Base-by-base conservation (phyloP, 2,113 vertebrate genomes). In the Pyrgilauda ruficollis region DNA sequence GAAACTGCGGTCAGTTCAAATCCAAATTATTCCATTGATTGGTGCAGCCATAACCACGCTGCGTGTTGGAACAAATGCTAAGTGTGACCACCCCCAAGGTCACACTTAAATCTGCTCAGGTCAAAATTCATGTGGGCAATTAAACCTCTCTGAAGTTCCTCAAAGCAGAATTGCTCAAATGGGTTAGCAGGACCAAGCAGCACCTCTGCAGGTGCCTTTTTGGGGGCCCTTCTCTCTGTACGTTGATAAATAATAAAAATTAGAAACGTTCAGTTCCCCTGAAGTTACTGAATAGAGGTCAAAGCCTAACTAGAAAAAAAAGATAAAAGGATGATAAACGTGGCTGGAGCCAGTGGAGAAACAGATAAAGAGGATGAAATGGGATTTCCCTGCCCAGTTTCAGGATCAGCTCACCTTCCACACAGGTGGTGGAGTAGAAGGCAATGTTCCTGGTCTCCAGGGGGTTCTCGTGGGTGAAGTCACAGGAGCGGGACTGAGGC, bases 351-450 rank as follows among this genome's bases (percentile, higher is more conserved):
- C 64, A 53, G n/a, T 16, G 56, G 33, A n/a, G 47, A n/a, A 39
- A 24, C 13, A 27, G n/a, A n/a, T 24, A 2, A 47, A 20, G 33
- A 28, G 12, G n/a, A 24, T 8, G 2, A 76, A 62, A 37, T 28
- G 55, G 28, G 64, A 28, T 46, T 78, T 53, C 39, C n/a, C 4
- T 20, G 33, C 12, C 22, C 18, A 9, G 8, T 19, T 39, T n/a
- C 15, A 11, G 63, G 33, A 10, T 28, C 73, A 46, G 39, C 84
- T 62, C 88, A 98, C 98, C 98, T 98, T 98, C 98, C 93, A 98
- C 96, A 9, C 98, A 98, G 9, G 98, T 98, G 50, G 98, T 98
- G 14, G 98, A 98, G 81, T 98, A 98, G 95, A 98, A 98, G 6
- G 91, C 97, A 0, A 98, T 98, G 77, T 98, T 98, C 95, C 56